Evolutionary conservation across 2,888 invertebrate species (phyloP).

Genomic region (Thyatira batis): DNA sequence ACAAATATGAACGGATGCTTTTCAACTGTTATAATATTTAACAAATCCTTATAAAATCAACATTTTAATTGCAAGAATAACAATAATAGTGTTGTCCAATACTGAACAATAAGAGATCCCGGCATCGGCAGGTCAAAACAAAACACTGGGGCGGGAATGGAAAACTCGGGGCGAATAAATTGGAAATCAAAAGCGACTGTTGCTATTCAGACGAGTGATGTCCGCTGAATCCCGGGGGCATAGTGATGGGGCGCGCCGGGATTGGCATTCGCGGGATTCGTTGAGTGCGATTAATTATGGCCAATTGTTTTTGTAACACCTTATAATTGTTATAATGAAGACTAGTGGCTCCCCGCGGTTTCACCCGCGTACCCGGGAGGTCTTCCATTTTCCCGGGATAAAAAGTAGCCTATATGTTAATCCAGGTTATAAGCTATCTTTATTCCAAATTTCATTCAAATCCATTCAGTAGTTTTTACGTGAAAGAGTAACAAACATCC

Average conservation of each 20-base stretch:
- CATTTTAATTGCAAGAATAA: not conserved
- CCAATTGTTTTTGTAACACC: not conserved
- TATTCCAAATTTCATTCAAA: too few species aligned
- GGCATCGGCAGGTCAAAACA: conserved; percentile 41
- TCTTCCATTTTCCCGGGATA: too few species aligned
- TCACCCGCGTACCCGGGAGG: too few species aligned
- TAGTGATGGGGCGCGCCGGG: conserved; percentile 51
- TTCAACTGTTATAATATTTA: too few species aligned
- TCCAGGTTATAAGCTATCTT: too few species aligned
- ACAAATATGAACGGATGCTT: too few species aligned
- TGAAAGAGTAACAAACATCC: too few species aligned
- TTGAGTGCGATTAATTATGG: conserved; percentile 10
- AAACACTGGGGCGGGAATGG: conserved; percentile 46
- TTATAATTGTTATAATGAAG: too few species aligned
- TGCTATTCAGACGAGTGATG: conserved; percentile 46
- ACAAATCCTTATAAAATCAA: too few species aligned
- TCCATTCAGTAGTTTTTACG: too few species aligned
- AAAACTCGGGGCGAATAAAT: conserved; percentile 46
- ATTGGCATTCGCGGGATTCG: conserved; percentile 26
- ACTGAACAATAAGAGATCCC: conserved; percentile 14
- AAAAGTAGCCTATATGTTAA: too few species aligned
- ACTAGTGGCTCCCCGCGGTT: too few species aligned
- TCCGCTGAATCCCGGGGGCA: conserved; percentile 49
- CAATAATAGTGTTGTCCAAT: not conserved
- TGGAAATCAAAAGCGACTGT: conserved; percentile 63